Conservation (phyloP, 2,888 invertebrate genomes). For the Isotomurus palustris region DNA sequence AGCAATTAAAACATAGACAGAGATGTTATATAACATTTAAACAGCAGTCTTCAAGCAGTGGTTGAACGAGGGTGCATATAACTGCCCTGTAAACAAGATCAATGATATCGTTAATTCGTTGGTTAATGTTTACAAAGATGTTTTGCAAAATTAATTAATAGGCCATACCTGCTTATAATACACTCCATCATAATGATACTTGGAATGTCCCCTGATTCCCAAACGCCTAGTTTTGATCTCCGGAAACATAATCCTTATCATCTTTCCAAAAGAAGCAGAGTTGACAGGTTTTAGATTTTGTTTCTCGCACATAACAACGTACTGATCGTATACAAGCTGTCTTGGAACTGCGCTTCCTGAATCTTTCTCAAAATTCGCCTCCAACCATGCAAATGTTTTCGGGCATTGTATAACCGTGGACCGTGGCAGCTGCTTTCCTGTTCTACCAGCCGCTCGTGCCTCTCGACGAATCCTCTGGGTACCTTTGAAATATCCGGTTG, state of each 20-base stretch:
- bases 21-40: too few relatives aligned
- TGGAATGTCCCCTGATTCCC: conserved; percentile 95
- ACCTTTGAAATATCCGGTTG: too few relatives aligned
- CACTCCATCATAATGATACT: conserved; percentile 99
- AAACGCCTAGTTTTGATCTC: conserved; percentile 89
- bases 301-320: conserved; percentile 86
- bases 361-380: not conserved
- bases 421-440: too few relatives aligned
- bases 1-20: too few relatives aligned
- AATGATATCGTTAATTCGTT: too few relatives aligned
- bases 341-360: not conserved
- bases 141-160: conserved; percentile 60
- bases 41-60: too few relatives aligned
- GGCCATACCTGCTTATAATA: conserved; percentile 87
- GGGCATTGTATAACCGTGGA: not conserved
- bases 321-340: conserved; percentile 73
- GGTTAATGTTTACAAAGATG: too few relatives aligned
- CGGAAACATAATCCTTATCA: conserved; percentile 95
- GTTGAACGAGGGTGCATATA: too few relatives aligned
- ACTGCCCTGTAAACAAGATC: too few relatives aligned
- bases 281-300: conserved; percentile 97
- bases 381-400: not conserved
- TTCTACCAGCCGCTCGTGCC: not conserved
- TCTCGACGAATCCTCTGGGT: too few relatives aligned
- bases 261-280: conserved; percentile 98